Evolutionary conservation across 37 sponge, comb jelly and placozoan genomes (phyloP).

Genomic region (Bolinopsis microptera): DNA sequence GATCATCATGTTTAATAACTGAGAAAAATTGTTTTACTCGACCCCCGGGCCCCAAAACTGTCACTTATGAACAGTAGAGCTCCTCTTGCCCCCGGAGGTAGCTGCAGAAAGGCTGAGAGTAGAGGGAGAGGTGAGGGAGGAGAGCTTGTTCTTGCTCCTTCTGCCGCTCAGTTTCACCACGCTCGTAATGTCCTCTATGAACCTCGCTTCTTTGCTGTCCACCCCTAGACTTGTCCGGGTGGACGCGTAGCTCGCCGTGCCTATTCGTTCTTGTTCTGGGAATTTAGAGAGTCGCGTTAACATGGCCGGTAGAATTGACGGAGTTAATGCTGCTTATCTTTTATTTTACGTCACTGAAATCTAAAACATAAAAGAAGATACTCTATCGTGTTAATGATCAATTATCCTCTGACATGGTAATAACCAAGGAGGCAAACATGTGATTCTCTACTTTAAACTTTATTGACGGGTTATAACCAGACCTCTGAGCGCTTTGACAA

Average conservation of each 20-base stretch:
- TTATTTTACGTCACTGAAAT: neutral
- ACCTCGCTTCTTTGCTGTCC: conserved; percentile 14
- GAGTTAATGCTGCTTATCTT: neutral
- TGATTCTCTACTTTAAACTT: too few relatives aligned
- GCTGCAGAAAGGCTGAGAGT: neutral
- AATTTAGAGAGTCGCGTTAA: neutral
- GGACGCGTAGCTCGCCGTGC: neutral
- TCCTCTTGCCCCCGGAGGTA: neutral
- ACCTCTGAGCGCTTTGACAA: conserved; percentile 37
- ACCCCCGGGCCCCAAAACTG: too few relatives aligned
- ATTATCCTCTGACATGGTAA: too few relatives aligned
- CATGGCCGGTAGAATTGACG: too few relatives aligned
- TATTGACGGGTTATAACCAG: too few relatives aligned
- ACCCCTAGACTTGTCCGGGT: neutral
- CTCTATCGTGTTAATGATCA: too few relatives aligned
- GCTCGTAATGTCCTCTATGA: conserved; percentile 25
- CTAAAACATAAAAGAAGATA: too few relatives aligned
- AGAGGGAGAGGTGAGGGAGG: neutral
- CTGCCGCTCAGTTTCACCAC: neutral
- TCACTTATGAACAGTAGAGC: neutral
- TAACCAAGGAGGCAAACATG: too few relatives aligned
- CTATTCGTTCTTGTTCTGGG: conserved; percentile 21
- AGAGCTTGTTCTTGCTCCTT: conserved; percentile 21
- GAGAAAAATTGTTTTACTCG: too few relatives aligned
- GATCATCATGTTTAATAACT: neutral